Evolutionary conservation across 2,888 invertebrate species (phyloP).

Genomic region (Petrolisthes cinctipes): DNA sequence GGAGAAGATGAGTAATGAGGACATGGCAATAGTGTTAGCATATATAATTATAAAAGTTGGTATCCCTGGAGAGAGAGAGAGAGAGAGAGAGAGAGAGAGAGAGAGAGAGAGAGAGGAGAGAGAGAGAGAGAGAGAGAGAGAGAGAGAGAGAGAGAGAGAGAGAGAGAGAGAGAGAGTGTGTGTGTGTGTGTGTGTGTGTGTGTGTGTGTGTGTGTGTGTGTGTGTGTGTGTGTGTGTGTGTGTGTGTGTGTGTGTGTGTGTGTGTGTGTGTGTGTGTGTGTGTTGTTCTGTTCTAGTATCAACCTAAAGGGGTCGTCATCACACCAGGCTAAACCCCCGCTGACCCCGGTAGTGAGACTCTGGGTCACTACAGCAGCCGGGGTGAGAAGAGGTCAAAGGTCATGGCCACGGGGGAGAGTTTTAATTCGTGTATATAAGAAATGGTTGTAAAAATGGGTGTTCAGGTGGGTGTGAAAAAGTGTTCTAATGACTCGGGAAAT

Average conservation of each 20-base stretch:
- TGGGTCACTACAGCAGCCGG: too few species aligned
- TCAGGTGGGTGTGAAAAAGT: too few species aligned
- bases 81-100: background rate
- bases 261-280: slow-evolving; percentile 18
- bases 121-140: background rate
- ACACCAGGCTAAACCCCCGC: too few species aligned
- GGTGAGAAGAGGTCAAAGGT: too few species aligned
- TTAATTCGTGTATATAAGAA: too few species aligned
- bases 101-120: background rate
- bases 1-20: background rate
- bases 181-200: background rate
- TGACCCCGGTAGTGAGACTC: too few species aligned
- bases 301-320: too few species aligned
- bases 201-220: background rate
- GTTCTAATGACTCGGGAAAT: too few species aligned
- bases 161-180: too few species aligned
- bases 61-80: background rate
- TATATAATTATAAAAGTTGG: too few species aligned
- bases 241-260: background rate
- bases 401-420: too few species aligned
- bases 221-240: slow-evolving; percentile 24
- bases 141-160: background rate
- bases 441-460: background rate
- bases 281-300: background rate
- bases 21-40: background rate